Base-by-base conservation (phyloP, 2,888 invertebrate species). In the Ypsolopha sequella region DNA sequence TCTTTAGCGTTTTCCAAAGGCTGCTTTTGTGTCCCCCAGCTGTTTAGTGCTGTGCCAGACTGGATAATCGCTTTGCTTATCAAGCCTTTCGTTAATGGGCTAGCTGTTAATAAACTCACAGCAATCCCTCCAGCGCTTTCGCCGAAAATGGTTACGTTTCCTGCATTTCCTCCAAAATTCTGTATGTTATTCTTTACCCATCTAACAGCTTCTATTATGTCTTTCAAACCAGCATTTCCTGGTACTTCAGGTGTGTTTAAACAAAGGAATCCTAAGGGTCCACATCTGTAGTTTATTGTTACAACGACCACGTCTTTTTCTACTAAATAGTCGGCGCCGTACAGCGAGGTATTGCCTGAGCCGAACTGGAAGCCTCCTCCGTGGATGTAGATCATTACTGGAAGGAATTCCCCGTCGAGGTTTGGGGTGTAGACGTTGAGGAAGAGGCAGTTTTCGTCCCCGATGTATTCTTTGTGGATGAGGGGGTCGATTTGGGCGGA, bases 361-460 rank as follows among this genome's bases (percentile, higher is more conserved):
- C 90, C 90, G 7, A 68, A 78, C 7, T 74, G 63, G 60, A 87
- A 88, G 0, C 79, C 88, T 0, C 90, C 89, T 1, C 89, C 89
- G 45, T 90, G 89, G 49, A 89, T 76, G 68, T 70, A 89, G 1
- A 90, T 68, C 88, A 90, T 89, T 7, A 89, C 89, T 0, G 90
- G 89, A 0, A 82, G 71, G 61, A 79, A 76, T 1, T 72, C 74
- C 0, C 76, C 73, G 47, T 88, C 85, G 47, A 91, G 67, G 56
- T 81, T 87, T 0, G 92, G 91, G 0, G 90, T 89, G 72, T 89
- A 91, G 0, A 92, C 88, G 65, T 92, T 93, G 2, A 93, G 76
- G 65, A 90, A 91, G 0, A 93, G 82, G 59, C 92, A 93, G 69
- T 92, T 92, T 59, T 93, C 92, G 50, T 73, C 80, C 0, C 91